Base-by-base conservation (phyloP, 2,888 invertebrate genomes). In the Diaprepes abbreviatus region DNA sequence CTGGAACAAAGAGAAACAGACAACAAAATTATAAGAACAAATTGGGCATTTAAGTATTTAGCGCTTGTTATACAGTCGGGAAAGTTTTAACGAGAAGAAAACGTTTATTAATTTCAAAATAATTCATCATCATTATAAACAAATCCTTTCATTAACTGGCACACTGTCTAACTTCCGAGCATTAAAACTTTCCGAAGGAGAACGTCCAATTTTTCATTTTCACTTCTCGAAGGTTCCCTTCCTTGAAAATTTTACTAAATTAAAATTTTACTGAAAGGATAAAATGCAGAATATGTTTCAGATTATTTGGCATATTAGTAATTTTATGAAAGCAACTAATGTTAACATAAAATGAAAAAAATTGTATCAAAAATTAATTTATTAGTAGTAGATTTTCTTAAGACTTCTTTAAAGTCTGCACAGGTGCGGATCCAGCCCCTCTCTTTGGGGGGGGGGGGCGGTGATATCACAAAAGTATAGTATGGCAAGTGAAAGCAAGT, bases 101-200 rank as follows among this genome's bases (percentile, higher is more conserved):
- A 73, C 75, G 74, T 74, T 76, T 79, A 79, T 81, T 79, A 80
- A 80, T 79, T 79, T 75, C 72, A 65, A 60, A 74, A 78, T 78
- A 76, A 80, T 81, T 78, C 77, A 80, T 81, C 81, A 81, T 79
- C 79, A 77, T 80, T 80, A 79, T 75, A 76, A 76, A 78, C 74
- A 78, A 79, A 80, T 79, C 78, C 79, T 77, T 79, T 80, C 79
- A 81, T 81, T 80, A 81, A 78, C 76, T 77, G 76, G 74, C 77
- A 76, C 75, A 75, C 78, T 78, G 79, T 78, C 79, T 77, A 79
- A 80, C 78, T 78, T 79, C 77, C 75, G 75, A 73, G 75, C 70
- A 75, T 75, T 78, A 77, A 78, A 78, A 77, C 74, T 78, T 77
- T 70, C 63, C 16, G 31, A 33, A 68, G 16, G 19, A 45, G 71